Base-by-base conservation (phyloP, 2,888 invertebrate species). In the Priocnemis perturbator region DNA sequence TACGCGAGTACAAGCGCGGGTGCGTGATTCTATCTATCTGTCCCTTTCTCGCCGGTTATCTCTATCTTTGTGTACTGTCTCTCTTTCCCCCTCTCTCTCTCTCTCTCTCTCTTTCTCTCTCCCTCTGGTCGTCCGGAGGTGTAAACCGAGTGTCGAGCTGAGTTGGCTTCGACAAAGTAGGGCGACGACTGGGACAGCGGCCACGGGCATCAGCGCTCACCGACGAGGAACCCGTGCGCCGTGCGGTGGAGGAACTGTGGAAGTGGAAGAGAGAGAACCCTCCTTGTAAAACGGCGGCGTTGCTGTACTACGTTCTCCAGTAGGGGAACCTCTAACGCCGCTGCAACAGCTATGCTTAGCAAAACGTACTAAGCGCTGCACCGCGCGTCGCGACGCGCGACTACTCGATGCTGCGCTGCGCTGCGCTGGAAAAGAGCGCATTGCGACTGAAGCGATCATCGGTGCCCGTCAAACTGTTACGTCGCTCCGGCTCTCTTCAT, bases 151-250 rank as follows among this genome's bases (percentile, higher is more conserved):
- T 81, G 81, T 83, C 77, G 81, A 81, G 80, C 80, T 79, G 83
- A 86, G 86, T 86, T 86, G 81, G 87, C 87, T 86, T 87, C 79
- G 85, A 86, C 86, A 86, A 87, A 87, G 88, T 87, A 87, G 87
- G 87, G 86, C 87, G 88, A 87, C 86, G 87, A 89, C 89, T 89
- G 88, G 87, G 87, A 87, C 88, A 85, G 86, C 88, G 88, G 86
- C 86, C 83, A 86, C 87, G 86, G 86, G 86, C 87, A 86, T 78
- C 84, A 83, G 83, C 86, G 86, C 86, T 82, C 83, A 82, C 83
- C 82, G 85, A 81, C 84, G 82, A 80, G 82, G 83, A 83, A 82
- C 78, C 76, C 81, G 81, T 77, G 81, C 81, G 79, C 79, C 83
- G 82, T 77, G 81, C 82, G 79, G 80, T 77, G 78, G 81, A 83